Conservation (phyloP, 2,113 vertebrate genomes). For the Rallus limicola region DNA sequence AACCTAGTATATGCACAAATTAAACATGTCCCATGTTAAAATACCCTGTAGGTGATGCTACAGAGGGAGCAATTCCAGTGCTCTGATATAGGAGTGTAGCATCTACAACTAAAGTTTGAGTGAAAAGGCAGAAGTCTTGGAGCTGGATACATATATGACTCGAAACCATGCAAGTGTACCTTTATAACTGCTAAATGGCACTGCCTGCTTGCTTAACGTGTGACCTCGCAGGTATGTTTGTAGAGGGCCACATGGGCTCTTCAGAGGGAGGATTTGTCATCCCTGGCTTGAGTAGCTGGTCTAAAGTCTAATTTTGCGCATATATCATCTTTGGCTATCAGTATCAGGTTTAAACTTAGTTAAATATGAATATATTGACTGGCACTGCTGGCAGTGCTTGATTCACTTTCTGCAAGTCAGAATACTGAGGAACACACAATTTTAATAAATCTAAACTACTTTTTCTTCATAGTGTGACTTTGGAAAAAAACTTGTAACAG, state of each 20-base stretch:
- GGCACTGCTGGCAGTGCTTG: neutral
- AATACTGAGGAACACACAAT: neutral
- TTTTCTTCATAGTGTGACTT: neutral
- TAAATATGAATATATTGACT: neutral
- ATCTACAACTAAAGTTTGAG: neutral
- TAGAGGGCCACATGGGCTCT: neutral
- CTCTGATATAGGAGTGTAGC: neutral
- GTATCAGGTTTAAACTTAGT: neutral
- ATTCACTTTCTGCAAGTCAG: neutral
- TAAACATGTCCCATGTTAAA: neutral
- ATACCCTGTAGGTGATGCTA: neutral
- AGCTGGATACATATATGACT: neutral
- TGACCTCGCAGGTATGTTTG: neutral
- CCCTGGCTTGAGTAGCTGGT: neutral
- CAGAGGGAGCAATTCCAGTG: neutral
- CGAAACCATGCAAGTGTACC: neutral
- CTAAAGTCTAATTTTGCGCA: slow-evolving; percentile 2
- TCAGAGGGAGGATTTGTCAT: neutral
- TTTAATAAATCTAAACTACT: neutral
- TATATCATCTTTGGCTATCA: neutral
- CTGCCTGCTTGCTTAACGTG: neutral
- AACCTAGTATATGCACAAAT: neutral
- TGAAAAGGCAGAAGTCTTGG: neutral
- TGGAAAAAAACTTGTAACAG: neutral
- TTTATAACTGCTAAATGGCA: neutral